Evolutionary conservation across 2,888 invertebrate genomes (phyloP).

Genomic region (Hydraecia micacea): DNA sequence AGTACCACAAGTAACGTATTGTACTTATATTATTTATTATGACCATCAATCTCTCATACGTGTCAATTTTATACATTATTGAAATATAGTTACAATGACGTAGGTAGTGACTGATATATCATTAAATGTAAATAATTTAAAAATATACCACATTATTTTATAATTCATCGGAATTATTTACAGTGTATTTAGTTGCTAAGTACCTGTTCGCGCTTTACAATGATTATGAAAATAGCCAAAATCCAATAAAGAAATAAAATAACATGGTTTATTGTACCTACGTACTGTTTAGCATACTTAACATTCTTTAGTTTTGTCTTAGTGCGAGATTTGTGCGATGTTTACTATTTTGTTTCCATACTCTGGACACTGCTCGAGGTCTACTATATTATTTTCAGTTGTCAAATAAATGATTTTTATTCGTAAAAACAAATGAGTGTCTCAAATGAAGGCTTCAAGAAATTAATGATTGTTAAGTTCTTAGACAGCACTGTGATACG

Average conservation of each 20-base stretch:
- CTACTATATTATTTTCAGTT: slow-evolving; percentile 25
- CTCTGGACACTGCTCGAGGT: slow-evolving; percentile 21
- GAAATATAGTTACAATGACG: slow-evolving; percentile 69
- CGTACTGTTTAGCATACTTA: slow-evolving; percentile 50
- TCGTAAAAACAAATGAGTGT: slow-evolving; percentile 11
- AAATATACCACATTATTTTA: slow-evolving; percentile 68
- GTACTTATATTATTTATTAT: slow-evolving; percentile 72
- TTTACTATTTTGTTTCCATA: slow-evolving; percentile 51
- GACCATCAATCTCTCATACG: slow-evolving; percentile 61
- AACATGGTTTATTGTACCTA: slow-evolving; percentile 48
- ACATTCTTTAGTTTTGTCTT: slow-evolving; percentile 31
- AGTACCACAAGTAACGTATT: slow-evolving; percentile 80
- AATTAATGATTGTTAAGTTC: slow-evolving; percentile 59
- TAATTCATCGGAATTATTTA: slow-evolving; percentile 70
- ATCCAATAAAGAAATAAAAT: slow-evolving; percentile 41
- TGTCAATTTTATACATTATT: slow-evolving; percentile 80
- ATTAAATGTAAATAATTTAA: slow-evolving; percentile 64
- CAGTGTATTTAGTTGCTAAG: slow-evolving; percentile 61
- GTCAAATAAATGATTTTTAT: slow-evolving; percentile 12
- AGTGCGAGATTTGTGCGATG: slow-evolving; percentile 58
- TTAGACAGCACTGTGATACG: slow-evolving; percentile 33
- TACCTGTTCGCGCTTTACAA: slow-evolving; percentile 52
- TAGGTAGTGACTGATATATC: slow-evolving; percentile 66
- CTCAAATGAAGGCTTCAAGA: slow-evolving; percentile 30
- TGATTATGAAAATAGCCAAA: slow-evolving; percentile 28